phyloP scores from a whole-genome alignment of 2,888 invertebrate genomes.

The Scaptomyza reducta region DNA sequence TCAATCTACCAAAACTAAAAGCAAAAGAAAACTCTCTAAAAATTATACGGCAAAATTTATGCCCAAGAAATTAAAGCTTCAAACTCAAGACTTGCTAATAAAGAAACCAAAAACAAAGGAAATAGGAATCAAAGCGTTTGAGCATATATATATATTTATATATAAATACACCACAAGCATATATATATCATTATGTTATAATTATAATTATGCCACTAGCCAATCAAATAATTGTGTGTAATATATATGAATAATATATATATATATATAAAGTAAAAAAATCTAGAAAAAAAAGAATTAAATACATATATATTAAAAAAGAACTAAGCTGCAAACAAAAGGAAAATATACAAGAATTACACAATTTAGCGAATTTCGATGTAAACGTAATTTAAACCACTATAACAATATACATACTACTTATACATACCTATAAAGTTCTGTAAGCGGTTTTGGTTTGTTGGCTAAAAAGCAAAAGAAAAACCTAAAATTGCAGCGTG shows the following conservation, averaged over 20 bases:
- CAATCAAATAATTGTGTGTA: slow-evolving; percentile 76
- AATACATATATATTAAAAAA: slow-evolving; percentile 5
- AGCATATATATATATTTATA: slow-evolving; percentile 33
- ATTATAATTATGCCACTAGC: slow-evolving; percentile 74
- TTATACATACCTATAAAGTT: slow-evolving; percentile 36
- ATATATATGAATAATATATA: slow-evolving; percentile 57
- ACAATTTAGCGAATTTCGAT: slow-evolving; percentile 64
- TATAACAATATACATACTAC: slow-evolving; percentile 10
- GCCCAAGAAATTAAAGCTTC: slow-evolving; percentile 74
- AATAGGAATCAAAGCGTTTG: slow-evolving; percentile 32
- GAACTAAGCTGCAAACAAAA: slow-evolving; percentile 24
- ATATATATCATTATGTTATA: slow-evolving; percentile 55
- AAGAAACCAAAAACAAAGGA: neutral
- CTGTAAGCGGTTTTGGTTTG: slow-evolving; percentile 53
- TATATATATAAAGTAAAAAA: slow-evolving; percentile 42
- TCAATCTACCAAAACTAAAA: slow-evolving; percentile 10
- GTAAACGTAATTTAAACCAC: slow-evolving; percentile 60
- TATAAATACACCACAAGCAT: slow-evolving; percentile 24
- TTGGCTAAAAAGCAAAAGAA: slow-evolving; percentile 33
- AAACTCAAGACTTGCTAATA: slow-evolving; percentile 71
- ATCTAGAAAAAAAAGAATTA: slow-evolving; percentile 1
- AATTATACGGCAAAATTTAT: slow-evolving; percentile 45
- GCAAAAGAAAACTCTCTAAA: slow-evolving; percentile 5
- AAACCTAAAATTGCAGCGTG: slow-evolving; percentile 39
- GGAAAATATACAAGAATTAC: slow-evolving; percentile 5